Evolutionary conservation across 1,140 invertebrate genomes (phyloP).

Genomic region (Druon quercuslanigerum): DNA sequence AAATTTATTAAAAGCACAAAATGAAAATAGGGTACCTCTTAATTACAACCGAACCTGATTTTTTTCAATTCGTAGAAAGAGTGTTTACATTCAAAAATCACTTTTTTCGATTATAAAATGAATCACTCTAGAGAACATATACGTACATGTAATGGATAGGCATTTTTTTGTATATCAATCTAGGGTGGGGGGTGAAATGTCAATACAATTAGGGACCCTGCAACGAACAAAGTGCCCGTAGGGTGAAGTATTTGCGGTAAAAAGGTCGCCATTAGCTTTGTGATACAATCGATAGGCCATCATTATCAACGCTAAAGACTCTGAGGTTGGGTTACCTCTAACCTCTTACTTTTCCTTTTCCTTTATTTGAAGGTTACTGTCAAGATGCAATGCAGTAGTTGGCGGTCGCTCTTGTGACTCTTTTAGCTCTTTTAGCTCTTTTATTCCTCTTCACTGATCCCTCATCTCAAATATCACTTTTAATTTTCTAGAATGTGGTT

Average conservation of each 20-base stretch:
- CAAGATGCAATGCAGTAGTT: slow-evolving; percentile 1
- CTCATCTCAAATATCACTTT: neutral
- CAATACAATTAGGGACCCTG: neutral
- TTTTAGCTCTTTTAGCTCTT: neutral
- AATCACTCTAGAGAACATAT: neutral
- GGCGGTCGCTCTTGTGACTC: neutral
- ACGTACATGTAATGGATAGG: neutral
- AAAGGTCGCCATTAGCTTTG: neutral
- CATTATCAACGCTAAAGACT: neutral
- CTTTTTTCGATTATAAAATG: no score
- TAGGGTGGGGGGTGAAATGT: neutral
- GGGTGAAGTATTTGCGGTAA: slow-evolving; percentile 16
- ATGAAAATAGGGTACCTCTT: no score
- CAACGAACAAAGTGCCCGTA: neutral
- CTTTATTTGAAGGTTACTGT: slow-evolving; percentile 7
- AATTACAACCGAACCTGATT: no score
- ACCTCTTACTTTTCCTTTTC: neutral
- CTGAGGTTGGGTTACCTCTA: neutral
- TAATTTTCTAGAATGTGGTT: neutral
- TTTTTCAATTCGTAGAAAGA: no score
- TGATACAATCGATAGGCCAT: slow-evolving; percentile 22
- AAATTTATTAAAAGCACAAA: no score
- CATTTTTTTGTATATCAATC: neutral
- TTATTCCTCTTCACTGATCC: neutral
- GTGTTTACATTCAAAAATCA: no score